A percentile compares a stretch with the other conserved stretches of the same genome.
Conservation (phyloP, 2,888 invertebrate species). For the Eudemis profundana region DNA sequence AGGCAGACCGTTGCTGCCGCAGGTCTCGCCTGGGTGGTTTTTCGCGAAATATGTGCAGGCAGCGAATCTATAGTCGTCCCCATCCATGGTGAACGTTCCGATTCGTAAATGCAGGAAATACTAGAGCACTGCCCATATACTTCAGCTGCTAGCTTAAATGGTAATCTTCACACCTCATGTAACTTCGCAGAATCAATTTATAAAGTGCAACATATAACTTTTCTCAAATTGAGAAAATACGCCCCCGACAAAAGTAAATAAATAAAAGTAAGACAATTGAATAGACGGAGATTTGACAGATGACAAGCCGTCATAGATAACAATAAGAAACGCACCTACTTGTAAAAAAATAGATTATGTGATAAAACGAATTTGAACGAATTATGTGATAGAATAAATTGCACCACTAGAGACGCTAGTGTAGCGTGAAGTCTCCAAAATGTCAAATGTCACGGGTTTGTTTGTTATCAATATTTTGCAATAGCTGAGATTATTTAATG, state of each 20-base stretch:
- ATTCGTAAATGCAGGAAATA: background rate
- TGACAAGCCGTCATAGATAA: background rate
- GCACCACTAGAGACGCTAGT: too few species aligned
- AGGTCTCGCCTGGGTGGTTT: constrained; percentile 94
- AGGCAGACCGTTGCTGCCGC: constrained; percentile 98
- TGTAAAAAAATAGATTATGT: too few species aligned
- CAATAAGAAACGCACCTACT: too few species aligned
- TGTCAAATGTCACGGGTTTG: too few species aligned
- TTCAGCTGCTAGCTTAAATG: background rate
- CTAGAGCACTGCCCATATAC: background rate
- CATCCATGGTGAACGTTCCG: constrained; percentile 56
- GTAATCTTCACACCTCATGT: too few species aligned
- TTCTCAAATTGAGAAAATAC: background rate
- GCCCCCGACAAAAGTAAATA: constrained; percentile 35
- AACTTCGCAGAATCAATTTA: background rate
- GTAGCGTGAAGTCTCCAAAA: too few species aligned
- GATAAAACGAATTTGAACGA: too few species aligned
- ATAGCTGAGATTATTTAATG: too few species aligned
- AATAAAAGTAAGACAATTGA: constrained; percentile 26
- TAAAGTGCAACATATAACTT: too few species aligned
- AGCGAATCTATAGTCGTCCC: constrained; percentile 86
- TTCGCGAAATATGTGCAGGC: constrained; percentile 96
- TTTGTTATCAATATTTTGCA: too few species aligned
- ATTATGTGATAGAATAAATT: too few species aligned
- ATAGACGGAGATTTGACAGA: constrained; percentile 8